These are phyloP conservation scores for Pseudolaguvia tuberculata DNA, from an alignment of 2,113 vertebrate species.

Conservation along the genomic window DNA sequence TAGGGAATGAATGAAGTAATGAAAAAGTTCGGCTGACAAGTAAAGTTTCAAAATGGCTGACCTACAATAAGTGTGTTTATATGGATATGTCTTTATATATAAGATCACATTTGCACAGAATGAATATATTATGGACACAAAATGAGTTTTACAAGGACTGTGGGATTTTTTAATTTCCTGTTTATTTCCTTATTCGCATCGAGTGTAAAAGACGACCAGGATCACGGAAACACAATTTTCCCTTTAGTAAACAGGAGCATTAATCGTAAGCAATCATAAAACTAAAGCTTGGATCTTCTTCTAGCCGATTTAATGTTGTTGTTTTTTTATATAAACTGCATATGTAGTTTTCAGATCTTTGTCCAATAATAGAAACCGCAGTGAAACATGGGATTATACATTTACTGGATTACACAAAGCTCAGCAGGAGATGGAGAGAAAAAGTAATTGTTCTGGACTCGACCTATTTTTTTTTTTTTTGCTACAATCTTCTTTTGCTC, in stretches of 20 bases:
- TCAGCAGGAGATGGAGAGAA: slow-evolving; percentile 28
- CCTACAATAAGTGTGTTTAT: no score
- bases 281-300: no score
- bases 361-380: slow-evolving; percentile 31
- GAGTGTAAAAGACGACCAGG: no score
- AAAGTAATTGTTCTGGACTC: slow-evolving; percentile 39
- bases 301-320: no score
- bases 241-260: no score
- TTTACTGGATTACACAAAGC: slow-evolving; percentile 35
- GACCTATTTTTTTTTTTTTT: slow-evolving; percentile 50
- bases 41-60: no score
- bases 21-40: no score
- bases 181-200: neutral
- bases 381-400: slow-evolving; percentile 33
- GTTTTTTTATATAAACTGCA: neutral
- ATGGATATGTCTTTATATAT: no score
- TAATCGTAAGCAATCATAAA: no score
- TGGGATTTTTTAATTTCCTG: neutral
- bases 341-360: slow-evolving; percentile 21
- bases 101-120: no score
- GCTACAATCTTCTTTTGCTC: slow-evolving; percentile 38
- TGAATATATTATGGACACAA: neutral
- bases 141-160: neutral
- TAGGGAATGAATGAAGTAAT: no score
- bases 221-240: neutral